These are phyloP conservation scores for Sinocyclocheilus rhinocerous DNA, from an alignment of 2,113 vertebrate genomes.

Conservation along the genomic window DNA sequence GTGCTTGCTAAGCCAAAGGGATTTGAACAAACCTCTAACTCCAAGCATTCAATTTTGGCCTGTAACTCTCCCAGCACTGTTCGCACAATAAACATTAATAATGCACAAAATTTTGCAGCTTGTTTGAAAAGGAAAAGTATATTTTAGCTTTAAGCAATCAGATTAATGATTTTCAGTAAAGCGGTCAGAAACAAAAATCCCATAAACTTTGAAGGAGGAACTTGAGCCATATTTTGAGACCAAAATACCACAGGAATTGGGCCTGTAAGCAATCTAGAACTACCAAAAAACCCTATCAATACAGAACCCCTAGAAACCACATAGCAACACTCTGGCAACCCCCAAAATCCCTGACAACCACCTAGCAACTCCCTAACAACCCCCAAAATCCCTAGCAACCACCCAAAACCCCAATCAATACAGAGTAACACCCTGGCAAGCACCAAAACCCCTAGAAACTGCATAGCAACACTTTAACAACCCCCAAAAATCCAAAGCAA, in stretches of 20 bases:
- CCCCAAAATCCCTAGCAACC: not conserved
- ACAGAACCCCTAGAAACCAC: not conserved
- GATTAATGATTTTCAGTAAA: not conserved
- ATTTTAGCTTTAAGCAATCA: not conserved
- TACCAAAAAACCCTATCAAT: not conserved
- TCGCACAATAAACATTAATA: conserved; percentile 4
- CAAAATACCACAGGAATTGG: not conserved
- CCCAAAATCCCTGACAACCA: not conserved
- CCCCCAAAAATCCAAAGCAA: too few species aligned
- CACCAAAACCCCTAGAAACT: too few species aligned
- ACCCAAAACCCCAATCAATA: not conserved
- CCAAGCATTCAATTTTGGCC: not conserved
- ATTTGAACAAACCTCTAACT: not conserved
- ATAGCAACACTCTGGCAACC: not conserved
- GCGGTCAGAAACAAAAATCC: not conserved
- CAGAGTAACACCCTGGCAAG: not conserved
- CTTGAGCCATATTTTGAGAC: not conserved
- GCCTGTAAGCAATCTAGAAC: not conserved
- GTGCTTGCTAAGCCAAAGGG: not conserved
- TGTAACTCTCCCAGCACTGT: not conserved
- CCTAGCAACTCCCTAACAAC: too few species aligned
- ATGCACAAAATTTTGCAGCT: not conserved
- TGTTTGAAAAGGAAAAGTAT: not conserved
- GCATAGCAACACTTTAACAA: too few species aligned
- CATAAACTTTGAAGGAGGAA: not conserved